Percentiles rank a stretch among this genome's conserved stretches.
Evolutionary conservation across 2,888 invertebrate genomes (phyloP).

Genomic region (Aquatica leii): DNA sequence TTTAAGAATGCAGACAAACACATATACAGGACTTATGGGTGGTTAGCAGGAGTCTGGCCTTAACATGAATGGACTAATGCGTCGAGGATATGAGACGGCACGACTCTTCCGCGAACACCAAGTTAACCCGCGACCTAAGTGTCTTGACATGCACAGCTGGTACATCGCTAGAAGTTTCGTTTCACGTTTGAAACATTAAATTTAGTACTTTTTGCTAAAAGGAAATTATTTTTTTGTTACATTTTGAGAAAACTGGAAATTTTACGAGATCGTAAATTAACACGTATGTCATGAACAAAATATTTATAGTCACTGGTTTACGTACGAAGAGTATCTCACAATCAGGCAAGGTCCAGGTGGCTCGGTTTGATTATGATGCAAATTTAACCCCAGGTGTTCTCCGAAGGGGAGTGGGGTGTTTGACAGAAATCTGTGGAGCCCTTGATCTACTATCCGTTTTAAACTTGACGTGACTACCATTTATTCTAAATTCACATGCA

Average conservation of each 20-base stretch:
- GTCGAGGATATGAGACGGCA: constrained; percentile 46
- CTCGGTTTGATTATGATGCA: constrained; percentile 50
- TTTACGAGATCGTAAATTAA: too few species aligned
- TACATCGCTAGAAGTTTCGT: constrained; percentile 25
- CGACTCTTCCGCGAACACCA: constrained; percentile 46
- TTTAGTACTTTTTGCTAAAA: constrained; percentile 31
- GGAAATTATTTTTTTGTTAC: too few species aligned
- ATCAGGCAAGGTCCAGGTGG: constrained; percentile 51
- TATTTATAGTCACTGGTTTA: constrained; percentile 7
- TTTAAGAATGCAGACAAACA: constrained; percentile 44
- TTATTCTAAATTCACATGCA: background rate
- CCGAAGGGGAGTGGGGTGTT: constrained; percentile 40
- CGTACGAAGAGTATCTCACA: constrained; percentile 40
- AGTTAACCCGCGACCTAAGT: constrained; percentile 38
- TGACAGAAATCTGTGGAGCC: constrained; percentile 34
- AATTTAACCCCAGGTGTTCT: constrained; percentile 49
- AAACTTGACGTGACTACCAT: background rate
- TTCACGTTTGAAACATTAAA: constrained; percentile 30
- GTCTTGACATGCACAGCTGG: constrained; percentile 33
- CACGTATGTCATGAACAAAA: too few species aligned
- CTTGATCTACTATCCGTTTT: constrained; percentile 28
- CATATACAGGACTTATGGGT: constrained; percentile 39
- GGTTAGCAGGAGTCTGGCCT: constrained; percentile 39
- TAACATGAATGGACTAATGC: constrained; percentile 46
- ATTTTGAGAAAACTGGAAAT: too few species aligned